A percentile compares a stretch with the other conserved stretches of the same genome.
These are phyloP conservation scores for Gastrophysa polygoni DNA, from an alignment of 2,888 invertebrate genomes.

Conservation along the genomic window DNA sequence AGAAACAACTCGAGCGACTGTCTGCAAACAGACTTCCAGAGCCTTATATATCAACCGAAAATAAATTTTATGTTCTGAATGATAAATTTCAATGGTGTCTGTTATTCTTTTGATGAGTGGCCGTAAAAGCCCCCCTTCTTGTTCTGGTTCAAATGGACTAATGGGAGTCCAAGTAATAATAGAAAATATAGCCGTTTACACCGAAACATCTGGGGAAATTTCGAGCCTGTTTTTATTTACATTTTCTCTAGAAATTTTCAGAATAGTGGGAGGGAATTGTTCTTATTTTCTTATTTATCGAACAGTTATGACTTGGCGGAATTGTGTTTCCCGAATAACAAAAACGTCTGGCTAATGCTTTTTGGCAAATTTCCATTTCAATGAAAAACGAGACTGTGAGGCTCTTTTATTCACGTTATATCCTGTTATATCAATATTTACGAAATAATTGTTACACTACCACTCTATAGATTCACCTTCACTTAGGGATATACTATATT, in stretches of 20 bases:
- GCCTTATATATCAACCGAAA: slow-evolving; percentile 40
- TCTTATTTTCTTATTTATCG: slow-evolving; percentile 10
- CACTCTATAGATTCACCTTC: too few relatives aligned
- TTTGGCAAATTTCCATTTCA: slow-evolving; percentile 5
- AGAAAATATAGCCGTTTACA: slow-evolving; percentile 32
- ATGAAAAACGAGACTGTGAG: neutral
- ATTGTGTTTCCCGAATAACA: slow-evolving; percentile 10
- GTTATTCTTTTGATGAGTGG: slow-evolving; percentile 33
- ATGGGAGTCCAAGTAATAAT: slow-evolving; percentile 24
- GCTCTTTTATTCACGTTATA: too few relatives aligned
- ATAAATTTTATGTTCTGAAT: slow-evolving; percentile 38
- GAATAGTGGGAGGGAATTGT: slow-evolving; percentile 15
- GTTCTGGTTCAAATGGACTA: slow-evolving; percentile 22
- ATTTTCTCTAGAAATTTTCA: slow-evolving; percentile 21
- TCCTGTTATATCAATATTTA: too few relatives aligned
- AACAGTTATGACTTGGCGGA: slow-evolving; percentile 10
- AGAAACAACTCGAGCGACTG: slow-evolving; percentile 26
- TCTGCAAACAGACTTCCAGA: slow-evolving; percentile 33
- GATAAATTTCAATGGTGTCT: slow-evolving; percentile 32
- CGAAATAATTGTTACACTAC: too few relatives aligned
- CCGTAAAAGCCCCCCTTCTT: slow-evolving; percentile 28
- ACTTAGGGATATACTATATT: too few relatives aligned
- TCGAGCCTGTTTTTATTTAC: slow-evolving; percentile 22
- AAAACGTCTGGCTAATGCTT: neutral
- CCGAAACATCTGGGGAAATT: slow-evolving; percentile 6